A percentile compares a stretch with the other conserved stretches of the same genome.
These are phyloP conservation scores for Eubasilissa splendida DNA, from an alignment of 2,888 invertebrate species.

Conservation along the genomic window DNA sequence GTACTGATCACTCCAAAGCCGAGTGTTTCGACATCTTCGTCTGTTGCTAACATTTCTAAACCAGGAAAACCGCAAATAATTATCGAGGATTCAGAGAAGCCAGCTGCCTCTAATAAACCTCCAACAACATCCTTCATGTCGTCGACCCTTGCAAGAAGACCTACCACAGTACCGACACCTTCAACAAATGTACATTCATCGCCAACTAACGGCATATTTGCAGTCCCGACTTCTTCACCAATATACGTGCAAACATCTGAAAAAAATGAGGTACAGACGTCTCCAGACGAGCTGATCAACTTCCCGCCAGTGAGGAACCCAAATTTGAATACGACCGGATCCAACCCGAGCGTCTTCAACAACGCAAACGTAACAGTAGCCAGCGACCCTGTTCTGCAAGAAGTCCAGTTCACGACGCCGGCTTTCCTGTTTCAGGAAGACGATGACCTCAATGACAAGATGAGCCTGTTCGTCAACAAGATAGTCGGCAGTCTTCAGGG, in stretches of 20 bases:
- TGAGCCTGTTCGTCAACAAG: slow-evolving; percentile 87
- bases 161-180: slow-evolving; percentile 47
- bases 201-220: slow-evolving; percentile 61
- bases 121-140: background rate
- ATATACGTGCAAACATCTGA: slow-evolving; percentile 74
- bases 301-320: slow-evolving; percentile 91
- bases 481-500: slow-evolving; percentile 88
- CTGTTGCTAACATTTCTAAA: slow-evolving; percentile 24
- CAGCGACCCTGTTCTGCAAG: slow-evolving; percentile 69
- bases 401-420: slow-evolving; percentile 83
- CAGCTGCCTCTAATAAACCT: slow-evolving; percentile 17
- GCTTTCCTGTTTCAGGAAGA: slow-evolving; percentile 80
- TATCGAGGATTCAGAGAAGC: slow-evolving; percentile 44
- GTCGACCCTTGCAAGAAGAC: slow-evolving; percentile 2
- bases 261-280: slow-evolving; percentile 76
- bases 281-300: slow-evolving; percentile 81
- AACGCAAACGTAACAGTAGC: slow-evolving; percentile 69
- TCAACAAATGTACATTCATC: slow-evolving; percentile 58
- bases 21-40: slow-evolving; percentile 55
- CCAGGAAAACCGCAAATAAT: slow-evolving; percentile 54
- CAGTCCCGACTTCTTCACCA: slow-evolving; percentile 60
- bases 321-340: slow-evolving; percentile 81
- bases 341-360: slow-evolving; percentile 69
- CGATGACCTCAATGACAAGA: slow-evolving; percentile 82
- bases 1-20: slow-evolving; percentile 80